Evolutionary conservation across 2,113 vertebrate genomes (phyloP), one percentile per base, ranked within the genome.

Genomic region (Dendrocopos noguchii): DNA sequence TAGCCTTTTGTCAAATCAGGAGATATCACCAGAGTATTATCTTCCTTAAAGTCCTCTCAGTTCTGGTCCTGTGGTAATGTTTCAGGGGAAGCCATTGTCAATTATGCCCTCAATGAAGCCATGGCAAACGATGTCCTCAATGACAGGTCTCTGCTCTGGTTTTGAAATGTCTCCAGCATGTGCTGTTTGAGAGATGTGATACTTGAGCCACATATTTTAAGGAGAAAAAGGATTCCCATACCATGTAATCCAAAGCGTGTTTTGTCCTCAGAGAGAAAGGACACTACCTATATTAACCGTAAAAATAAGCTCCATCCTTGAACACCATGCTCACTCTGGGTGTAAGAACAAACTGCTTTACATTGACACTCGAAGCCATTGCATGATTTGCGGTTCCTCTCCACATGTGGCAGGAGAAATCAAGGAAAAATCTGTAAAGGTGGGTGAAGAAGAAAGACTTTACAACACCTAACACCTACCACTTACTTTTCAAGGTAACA

Each of bases 361-460:
- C 0, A 0, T 4, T 0, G 3, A 27, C 10, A 15, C 0, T 1
- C 36, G 60, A 72, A 9, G 15, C 0, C 1, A 8, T 4, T 25
- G 3, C 9, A 4, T 1, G 4, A 2, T 61, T 4, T 68, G 16
- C 28, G 8, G 12, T 33, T 31, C 21, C 18, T 67, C 28, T 33
- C 0, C 0, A 0, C 15, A 16, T 68, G 34, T 33, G 39, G 28
- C 21, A 84, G 12, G 4, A 79, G 9, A 10, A 5, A 80, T 80
- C 13, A 44, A 80, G 39, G 33, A 31, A 80, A 52, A 74, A 46
- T 1, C 8, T 63, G 15, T n/a, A 50, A 44, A 63, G 18, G 3
- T 33, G 31, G 21, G 29, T 52, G 44, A 65, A 52, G 21, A 65
- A 76, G 6, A 60, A 59, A 56, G 6, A 2, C 15, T 57, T 68